phyloP scores from a whole-genome alignment of 2,888 invertebrate species.

The Cylindroiulus punctatus region DNA sequence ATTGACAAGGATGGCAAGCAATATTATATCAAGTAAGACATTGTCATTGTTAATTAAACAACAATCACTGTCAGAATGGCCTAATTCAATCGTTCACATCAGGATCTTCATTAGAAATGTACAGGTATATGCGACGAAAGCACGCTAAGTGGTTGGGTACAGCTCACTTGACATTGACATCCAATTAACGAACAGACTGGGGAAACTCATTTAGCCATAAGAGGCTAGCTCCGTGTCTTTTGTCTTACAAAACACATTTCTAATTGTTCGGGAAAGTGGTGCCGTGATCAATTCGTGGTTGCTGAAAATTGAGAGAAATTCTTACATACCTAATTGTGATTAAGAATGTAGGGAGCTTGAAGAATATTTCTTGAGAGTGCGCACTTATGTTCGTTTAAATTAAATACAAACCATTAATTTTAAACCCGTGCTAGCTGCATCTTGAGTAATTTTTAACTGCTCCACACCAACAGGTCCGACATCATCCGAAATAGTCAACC shows the following conservation, averaged over 20 bases:
- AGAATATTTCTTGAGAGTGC: too few relatives aligned
- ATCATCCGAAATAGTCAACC: too few relatives aligned
- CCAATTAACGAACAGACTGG: background rate
- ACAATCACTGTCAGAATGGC: background rate
- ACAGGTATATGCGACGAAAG: background rate
- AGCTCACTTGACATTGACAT: background rate
- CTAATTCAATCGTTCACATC: background rate
- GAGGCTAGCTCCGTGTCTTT: background rate
- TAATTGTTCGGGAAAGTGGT: background rate
- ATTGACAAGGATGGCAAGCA: slow-evolving; percentile 81
- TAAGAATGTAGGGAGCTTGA: background rate
- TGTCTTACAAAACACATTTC: background rate
- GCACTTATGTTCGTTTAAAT: too few relatives aligned
- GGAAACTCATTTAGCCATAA: background rate
- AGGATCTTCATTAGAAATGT: background rate
- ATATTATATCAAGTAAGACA: slow-evolving; percentile 70
- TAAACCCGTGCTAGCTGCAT: too few relatives aligned
- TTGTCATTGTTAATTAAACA: slow-evolving; percentile 2
- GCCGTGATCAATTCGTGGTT: background rate
- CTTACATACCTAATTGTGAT: background rate
- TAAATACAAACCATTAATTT: too few relatives aligned
- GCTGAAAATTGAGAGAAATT: background rate
- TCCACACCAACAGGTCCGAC: too few relatives aligned
- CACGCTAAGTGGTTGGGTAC: background rate
- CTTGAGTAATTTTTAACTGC: too few relatives aligned